Conservation (phyloP, 2,113 vertebrate genomes). For the Pseudois nayaur region DNA sequence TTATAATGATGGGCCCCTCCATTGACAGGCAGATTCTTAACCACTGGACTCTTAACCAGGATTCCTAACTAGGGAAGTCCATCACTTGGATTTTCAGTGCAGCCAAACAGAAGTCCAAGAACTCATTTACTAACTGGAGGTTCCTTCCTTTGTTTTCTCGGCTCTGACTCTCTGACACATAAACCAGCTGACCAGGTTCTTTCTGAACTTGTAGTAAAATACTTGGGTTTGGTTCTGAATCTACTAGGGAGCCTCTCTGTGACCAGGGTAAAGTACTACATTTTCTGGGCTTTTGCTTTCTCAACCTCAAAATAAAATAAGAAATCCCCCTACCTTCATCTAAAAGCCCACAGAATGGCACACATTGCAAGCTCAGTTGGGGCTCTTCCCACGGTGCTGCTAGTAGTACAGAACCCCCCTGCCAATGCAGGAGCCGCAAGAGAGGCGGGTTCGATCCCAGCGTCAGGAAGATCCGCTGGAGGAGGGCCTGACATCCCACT, state of each 20-base stretch:
- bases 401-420: background rate
- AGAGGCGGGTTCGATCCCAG: background rate
- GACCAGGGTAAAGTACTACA: background rate
- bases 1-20: background rate
- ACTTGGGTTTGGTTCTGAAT: background rate
- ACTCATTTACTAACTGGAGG: background rate
- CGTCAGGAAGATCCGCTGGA: background rate
- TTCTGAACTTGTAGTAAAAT: background rate
- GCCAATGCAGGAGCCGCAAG: background rate
- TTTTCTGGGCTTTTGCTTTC: background rate
- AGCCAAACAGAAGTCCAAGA: background rate
- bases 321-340: background rate
- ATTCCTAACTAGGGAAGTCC: background rate
- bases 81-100: background rate
- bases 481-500: background rate
- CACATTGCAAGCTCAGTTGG: background rate
- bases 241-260: background rate
- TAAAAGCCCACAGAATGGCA: background rate
- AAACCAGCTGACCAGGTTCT: background rate
- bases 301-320: background rate
- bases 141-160: background rate
- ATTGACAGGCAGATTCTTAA: background rate
- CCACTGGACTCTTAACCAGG: background rate
- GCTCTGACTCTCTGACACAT: background rate
- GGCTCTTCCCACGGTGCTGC: background rate